Conservation (phyloP, 2,888 invertebrate species). For the Acrocera orbiculus region DNA sequence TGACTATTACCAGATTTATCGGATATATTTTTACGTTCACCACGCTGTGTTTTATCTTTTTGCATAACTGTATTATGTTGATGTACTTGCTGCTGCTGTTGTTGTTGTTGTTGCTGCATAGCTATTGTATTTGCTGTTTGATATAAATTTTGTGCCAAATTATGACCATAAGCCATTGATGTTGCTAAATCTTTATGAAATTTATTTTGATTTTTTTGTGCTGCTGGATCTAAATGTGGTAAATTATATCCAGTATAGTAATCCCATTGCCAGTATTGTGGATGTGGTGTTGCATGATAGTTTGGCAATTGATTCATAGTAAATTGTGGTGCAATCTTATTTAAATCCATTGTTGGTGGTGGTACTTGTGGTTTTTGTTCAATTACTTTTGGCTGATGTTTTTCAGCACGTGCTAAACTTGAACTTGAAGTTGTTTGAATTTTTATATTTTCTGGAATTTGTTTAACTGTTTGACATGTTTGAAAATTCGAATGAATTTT, state of each 20-base stretch:
- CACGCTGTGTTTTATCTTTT: constrained; percentile 10
- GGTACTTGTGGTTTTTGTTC: constrained; percentile 15
- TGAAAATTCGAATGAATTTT: constrained; percentile 3
- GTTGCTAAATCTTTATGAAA: constrained; percentile 34
- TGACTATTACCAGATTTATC: constrained; percentile 8
- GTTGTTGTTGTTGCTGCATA: constrained; percentile 26
- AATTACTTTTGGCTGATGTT: constrained; percentile 8
- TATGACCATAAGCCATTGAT: constrained; percentile 28
- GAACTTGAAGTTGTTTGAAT: constrained; percentile 3
- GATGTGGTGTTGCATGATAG: constrained; percentile 40
- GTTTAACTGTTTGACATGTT: background rate
- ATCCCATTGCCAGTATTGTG: constrained; percentile 50
- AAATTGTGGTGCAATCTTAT: constrained; percentile 42
- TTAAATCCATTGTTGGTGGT: constrained; percentile 33
- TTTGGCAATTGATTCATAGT: constrained; percentile 48
- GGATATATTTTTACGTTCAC: constrained; percentile 7
- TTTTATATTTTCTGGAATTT: constrained; percentile 6
- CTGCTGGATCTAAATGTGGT: constrained; percentile 37
- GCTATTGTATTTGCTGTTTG: constrained; percentile 23
- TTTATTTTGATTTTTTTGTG: constrained; percentile 42
- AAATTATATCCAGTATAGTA: constrained; percentile 40
- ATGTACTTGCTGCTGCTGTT: constrained; percentile 16
- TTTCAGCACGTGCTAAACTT: constrained; percentile 7
- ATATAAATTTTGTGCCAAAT: constrained; percentile 28
- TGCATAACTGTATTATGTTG: constrained; percentile 2